A percentile compares a stretch with the other conserved stretches of the same genome.
Evolutionary conservation across 2,888 invertebrate species (phyloP).

Genomic region (Acanthococcus lagerstroemiae): DNA sequence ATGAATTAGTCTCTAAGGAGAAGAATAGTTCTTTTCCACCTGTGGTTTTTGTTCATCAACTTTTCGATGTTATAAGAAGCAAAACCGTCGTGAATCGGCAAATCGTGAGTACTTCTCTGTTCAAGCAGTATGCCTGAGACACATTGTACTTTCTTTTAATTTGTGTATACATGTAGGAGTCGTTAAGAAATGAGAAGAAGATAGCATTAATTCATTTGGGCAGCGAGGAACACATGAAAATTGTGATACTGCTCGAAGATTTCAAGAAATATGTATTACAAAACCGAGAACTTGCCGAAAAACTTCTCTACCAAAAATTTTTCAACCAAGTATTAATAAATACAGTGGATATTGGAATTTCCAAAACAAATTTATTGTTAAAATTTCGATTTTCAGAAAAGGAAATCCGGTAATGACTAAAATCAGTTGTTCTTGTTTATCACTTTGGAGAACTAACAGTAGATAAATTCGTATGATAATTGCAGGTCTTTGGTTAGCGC

Average conservation of each 20-base stretch:
- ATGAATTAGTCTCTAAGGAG: constrained; percentile 1
- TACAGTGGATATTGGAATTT: constrained; percentile 17
- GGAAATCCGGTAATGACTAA: constrained; percentile 19
- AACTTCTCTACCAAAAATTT: constrained; percentile 11
- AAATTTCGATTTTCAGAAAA: constrained; percentile 20
- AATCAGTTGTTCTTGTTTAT: too few relatives aligned
- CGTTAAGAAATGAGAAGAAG: constrained; percentile 28
- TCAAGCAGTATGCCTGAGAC: background rate
- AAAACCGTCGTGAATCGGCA: constrained; percentile 30
- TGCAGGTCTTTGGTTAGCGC: constrained; percentile 31
- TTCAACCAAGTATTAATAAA: constrained; percentile 17
- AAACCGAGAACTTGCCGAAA: background rate
- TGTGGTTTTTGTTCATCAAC: constrained; percentile 31
- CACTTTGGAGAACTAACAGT: too few relatives aligned
- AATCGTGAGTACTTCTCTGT: constrained; percentile 19
- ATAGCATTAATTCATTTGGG: constrained; percentile 31
- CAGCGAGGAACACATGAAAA: constrained; percentile 18
- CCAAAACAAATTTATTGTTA: background rate
- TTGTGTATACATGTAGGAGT: constrained; percentile 8
- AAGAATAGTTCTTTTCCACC: constrained; percentile 20
- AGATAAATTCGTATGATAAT: background rate
- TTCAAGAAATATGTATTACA: constrained; percentile 13
- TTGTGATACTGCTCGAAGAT: constrained; percentile 31
- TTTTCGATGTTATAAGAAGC: constrained; percentile 29
- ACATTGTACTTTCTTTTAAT: background rate